Percentiles rank a stretch among this genome's conserved stretches.
Conservation (phyloP, 2,797 vertebrate genomes). For the Helostoma temminkii region DNA sequence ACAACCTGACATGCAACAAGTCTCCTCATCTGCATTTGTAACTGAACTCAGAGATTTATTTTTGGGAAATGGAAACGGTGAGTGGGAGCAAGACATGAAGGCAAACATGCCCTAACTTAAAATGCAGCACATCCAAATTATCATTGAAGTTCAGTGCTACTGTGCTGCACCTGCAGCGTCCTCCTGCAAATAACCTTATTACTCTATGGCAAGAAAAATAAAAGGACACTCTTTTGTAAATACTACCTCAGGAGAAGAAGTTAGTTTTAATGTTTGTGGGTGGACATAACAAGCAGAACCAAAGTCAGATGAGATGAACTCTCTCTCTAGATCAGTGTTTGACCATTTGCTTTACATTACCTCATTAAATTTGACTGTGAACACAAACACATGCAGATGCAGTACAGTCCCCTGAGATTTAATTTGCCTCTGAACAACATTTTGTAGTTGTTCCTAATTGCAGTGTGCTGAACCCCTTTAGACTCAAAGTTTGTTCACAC, state of each 20-base stretch:
- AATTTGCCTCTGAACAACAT: background rate
- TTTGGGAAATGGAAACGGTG: too few relatives aligned
- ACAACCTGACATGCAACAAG: too few relatives aligned
- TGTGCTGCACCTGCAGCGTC: too few relatives aligned
- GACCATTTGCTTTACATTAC: background rate
- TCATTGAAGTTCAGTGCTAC: too few relatives aligned
- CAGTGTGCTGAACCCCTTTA: background rate
- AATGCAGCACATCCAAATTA: too few relatives aligned
- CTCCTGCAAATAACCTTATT: too few relatives aligned
- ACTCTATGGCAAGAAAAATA: too few relatives aligned
- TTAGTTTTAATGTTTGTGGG: background rate
- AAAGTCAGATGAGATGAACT: background rate
- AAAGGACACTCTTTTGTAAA: background rate
- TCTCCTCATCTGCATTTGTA: too few relatives aligned
- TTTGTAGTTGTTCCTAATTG: conserved; percentile 8
- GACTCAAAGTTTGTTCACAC: conserved; percentile 26
- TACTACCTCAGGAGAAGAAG: background rate
- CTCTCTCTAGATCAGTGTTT: conserved; percentile 3
- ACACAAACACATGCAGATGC: conserved; percentile 1
- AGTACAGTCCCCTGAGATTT: background rate
- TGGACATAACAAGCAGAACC: background rate
- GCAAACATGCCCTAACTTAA: too few relatives aligned
- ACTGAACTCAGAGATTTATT: too few relatives aligned
- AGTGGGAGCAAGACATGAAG: too few relatives aligned
- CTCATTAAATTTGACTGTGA: background rate